Evolutionary conservation across 1,140 invertebrate species (phyloP).

Genomic region (Copidosoma floridanum): DNA sequence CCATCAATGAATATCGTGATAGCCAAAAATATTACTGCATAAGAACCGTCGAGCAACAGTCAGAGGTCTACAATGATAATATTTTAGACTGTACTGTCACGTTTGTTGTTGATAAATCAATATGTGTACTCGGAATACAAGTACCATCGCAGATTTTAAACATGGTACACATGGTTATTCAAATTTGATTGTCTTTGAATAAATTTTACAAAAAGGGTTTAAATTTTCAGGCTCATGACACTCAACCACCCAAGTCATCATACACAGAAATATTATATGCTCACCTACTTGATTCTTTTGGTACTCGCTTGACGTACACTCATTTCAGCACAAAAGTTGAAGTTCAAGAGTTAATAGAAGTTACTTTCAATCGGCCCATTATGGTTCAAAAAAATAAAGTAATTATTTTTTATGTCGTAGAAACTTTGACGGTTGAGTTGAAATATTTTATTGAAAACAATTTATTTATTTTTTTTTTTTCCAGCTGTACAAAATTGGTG

Average conservation of each 20-base stretch:
- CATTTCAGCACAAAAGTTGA: slow-evolving; percentile 71
- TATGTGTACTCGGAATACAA: slow-evolving; percentile 72
- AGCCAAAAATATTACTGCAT: slow-evolving; percentile 66
- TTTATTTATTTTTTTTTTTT: neutral
- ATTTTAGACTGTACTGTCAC: slow-evolving; percentile 73
- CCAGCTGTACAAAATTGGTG: slow-evolving; percentile 75
- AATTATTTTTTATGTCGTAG: slow-evolving; percentile 40
- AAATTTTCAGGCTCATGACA: slow-evolving; percentile 2
- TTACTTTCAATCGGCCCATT: slow-evolving; percentile 76
- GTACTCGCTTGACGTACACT: slow-evolving; percentile 73
- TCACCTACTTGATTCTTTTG: slow-evolving; percentile 73
- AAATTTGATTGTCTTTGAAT: too few relatives aligned
- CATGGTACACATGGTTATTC: slow-evolving; percentile 8
- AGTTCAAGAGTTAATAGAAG: slow-evolving; percentile 68
- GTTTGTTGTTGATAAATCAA: slow-evolving; percentile 75
- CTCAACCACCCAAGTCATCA: slow-evolving; percentile 27
- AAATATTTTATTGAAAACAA: neutral
- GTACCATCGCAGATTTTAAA: slow-evolving; percentile 54
- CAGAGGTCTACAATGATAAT: slow-evolving; percentile 68
- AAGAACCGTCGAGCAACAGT: slow-evolving; percentile 62
- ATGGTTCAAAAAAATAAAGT: slow-evolving; percentile 69
- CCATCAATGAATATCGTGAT: slow-evolving; percentile 33
- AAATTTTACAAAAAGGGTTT: neutral
- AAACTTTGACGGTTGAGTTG: too few relatives aligned
- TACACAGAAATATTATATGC: slow-evolving; percentile 79